phyloP scores from a whole-genome alignment of 2,888 invertebrate species.

The Automeris io region DNA sequence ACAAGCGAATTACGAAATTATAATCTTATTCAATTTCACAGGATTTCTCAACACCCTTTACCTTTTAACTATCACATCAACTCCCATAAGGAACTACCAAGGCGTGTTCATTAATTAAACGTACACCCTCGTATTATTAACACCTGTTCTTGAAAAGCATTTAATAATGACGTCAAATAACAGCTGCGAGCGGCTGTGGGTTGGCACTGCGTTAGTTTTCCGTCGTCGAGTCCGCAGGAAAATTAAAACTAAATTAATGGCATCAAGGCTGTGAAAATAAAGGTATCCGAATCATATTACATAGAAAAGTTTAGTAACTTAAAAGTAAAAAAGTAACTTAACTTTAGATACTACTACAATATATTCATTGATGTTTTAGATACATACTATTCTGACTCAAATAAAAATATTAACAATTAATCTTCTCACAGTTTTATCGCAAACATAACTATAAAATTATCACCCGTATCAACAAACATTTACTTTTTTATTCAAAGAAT shows the following conservation, averaged over 20 bases:
- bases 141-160: slow-evolving; percentile 74
- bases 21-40: not conserved
- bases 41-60: slow-evolving; percentile 1
- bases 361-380: no score
- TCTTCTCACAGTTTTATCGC: no score
- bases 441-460: no score
- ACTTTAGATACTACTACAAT: no score
- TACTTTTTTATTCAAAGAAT: no score
- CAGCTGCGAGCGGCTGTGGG: slow-evolving; percentile 53
- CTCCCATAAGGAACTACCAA: slow-evolving; percentile 24
- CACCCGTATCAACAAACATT: no score
- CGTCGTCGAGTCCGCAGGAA: slow-evolving; percentile 37
- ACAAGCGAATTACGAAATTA: no score
- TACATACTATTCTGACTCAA: no score
- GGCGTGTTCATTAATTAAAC: slow-evolving; percentile 70
- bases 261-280: slow-evolving; percentile 18
- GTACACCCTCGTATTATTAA: slow-evolving; percentile 70
- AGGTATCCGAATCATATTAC: not conserved
- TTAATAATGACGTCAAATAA: slow-evolving; percentile 70
- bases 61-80: slow-evolving; percentile 3
- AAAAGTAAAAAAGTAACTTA: no score
- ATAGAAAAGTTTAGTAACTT: not conserved
- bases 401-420: no score
- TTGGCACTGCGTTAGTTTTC: slow-evolving; percentile 56
- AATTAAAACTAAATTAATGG: slow-evolving; percentile 61